These are phyloP conservation scores for Agrotis segetum DNA, from an alignment of 2,888 invertebrate species.

Conservation along the genomic window DNA sequence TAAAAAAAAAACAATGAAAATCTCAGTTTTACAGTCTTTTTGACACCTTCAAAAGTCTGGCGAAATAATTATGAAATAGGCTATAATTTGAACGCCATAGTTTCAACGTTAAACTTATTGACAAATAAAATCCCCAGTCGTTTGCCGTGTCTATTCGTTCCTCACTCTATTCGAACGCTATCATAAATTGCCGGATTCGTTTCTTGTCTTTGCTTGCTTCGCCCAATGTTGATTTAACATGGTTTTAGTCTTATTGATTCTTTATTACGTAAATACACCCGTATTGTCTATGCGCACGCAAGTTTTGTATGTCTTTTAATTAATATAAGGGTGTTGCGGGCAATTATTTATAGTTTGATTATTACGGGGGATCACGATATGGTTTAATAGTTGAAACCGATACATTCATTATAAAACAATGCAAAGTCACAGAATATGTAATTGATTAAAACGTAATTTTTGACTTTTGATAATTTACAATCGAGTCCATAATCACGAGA, in stretches of 20 bases:
- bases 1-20: too few relatives aligned
- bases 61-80: too few relatives aligned
- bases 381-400: not conserved
- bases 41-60: too few relatives aligned
- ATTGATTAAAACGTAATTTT: too few relatives aligned
- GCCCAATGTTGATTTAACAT: slow-evolving; percentile 91
- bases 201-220: slow-evolving; percentile 89
- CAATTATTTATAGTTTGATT: slow-evolving; percentile 77
- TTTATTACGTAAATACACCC: slow-evolving; percentile 88
- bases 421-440: too few relatives aligned
- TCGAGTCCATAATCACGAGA: too few relatives aligned
- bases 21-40: too few relatives aligned
- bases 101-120: slow-evolving; percentile 55
- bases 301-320: slow-evolving; percentile 82
- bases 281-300: slow-evolving; percentile 89
- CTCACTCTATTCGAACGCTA: slow-evolving; percentile 78
- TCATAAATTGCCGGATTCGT: slow-evolving; percentile 90
- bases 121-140: slow-evolving; percentile 80
- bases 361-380: slow-evolving; percentile 65
- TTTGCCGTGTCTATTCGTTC: slow-evolving; percentile 78
- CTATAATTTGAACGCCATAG: slow-evolving; percentile 43
- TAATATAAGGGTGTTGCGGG: slow-evolving; percentile 83
- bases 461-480: too few relatives aligned
- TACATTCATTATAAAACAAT: not conserved
- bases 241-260: slow-evolving; percentile 91